phyloP scores from a whole-genome alignment of 2,113 vertebrate species.

The Vulpes vulpes region DNA sequence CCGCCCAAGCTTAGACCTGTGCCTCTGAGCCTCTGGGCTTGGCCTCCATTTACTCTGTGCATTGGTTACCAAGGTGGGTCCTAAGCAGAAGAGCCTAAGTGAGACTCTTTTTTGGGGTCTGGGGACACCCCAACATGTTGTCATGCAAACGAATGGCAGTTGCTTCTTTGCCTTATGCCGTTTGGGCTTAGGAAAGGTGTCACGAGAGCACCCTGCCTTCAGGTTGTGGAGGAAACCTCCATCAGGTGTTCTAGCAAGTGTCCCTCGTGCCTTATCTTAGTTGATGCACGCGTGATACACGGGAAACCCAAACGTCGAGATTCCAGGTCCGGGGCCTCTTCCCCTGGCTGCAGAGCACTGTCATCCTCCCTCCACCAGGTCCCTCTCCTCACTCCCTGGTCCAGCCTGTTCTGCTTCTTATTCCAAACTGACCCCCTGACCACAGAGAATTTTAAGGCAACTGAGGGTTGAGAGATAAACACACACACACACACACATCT shows the following conservation, averaged over 20 bases:
- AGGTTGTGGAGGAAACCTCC: neutral
- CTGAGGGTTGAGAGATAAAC: conserved; percentile 32
- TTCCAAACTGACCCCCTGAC: neutral
- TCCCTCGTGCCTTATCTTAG: neutral
- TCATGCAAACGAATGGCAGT: neutral
- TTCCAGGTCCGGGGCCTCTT: neutral
- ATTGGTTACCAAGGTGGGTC: neutral
- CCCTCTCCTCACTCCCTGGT: neutral
- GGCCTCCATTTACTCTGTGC: neutral
- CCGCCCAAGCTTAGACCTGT: neutral
- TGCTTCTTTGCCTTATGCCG: neutral
- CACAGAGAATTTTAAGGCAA: neutral
- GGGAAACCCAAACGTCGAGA: neutral
- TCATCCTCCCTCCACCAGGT: neutral
- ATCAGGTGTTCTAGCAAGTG: neutral
- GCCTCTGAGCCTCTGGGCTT: neutral
- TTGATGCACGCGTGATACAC: neutral
- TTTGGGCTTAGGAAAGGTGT: neutral
- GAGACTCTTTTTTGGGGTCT: neutral
- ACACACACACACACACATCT: neutral
- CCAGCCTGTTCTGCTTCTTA: neutral
- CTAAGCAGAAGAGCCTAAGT: neutral
- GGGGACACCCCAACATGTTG: neutral
- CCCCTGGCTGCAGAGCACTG: neutral
- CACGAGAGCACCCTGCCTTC: neutral